phyloP scores from a whole-genome alignment of 2,888 invertebrate species.

The Agrotis clavis region DNA sequence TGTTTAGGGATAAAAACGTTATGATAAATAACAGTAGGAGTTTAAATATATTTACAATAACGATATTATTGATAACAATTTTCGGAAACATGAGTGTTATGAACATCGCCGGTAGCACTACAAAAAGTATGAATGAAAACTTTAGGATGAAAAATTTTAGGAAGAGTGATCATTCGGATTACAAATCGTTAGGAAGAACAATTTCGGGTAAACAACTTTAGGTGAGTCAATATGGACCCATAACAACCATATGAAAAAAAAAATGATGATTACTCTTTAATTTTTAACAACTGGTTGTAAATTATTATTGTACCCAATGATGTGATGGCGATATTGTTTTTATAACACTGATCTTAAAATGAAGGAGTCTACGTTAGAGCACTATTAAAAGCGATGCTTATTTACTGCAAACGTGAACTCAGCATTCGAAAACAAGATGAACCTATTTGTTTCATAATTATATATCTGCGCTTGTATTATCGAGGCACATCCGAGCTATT shows the following conservation, averaged over 20 bases:
- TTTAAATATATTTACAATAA: too few relatives aligned
- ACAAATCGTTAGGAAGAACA: too few relatives aligned
- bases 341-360: constrained; percentile 43
- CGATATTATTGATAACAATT: too few relatives aligned
- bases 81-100: too few relatives aligned
- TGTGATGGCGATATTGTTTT: constrained; percentile 33
- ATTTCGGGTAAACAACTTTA: too few relatives aligned
- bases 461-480: constrained; percentile 31
- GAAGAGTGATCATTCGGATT: too few relatives aligned
- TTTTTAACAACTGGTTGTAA: constrained; percentile 36
- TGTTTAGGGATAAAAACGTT: too few relatives aligned
- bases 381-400: constrained; percentile 44
- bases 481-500: constrained; percentile 46
- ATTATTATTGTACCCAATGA: constrained; percentile 10
- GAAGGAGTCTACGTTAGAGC: constrained; percentile 29
- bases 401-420: constrained; percentile 36
- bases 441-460: constrained; percentile 38
- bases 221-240: too few relatives aligned
- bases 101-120: too few relatives aligned
- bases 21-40: too few relatives aligned
- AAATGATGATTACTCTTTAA: constrained; percentile 39
- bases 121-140: too few relatives aligned
- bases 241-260: constrained; percentile 41
- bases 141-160: too few relatives aligned
- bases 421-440: constrained; percentile 28